Conservation (phyloP, 2,113 vertebrate species). For the Erinaceus europaeus region DNA sequence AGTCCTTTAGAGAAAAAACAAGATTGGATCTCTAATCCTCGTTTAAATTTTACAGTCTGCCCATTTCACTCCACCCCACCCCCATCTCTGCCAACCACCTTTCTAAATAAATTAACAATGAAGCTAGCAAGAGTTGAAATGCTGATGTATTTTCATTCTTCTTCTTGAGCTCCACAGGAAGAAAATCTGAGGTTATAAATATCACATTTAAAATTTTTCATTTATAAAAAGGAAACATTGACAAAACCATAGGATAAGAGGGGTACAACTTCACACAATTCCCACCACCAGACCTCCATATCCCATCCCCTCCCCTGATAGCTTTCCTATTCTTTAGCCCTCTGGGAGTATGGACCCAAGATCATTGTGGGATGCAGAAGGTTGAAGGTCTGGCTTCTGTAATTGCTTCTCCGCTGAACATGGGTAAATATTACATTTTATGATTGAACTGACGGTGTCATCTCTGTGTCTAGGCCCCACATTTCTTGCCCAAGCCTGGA, state of each 20-base stretch:
- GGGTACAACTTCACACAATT: too few relatives aligned
- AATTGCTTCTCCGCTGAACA: too few relatives aligned
- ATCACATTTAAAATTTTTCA: too few relatives aligned
- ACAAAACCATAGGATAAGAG: too few relatives aligned
- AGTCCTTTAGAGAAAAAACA: conserved; percentile 16
- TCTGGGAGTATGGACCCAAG: too few relatives aligned
- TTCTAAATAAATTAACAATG: conserved; percentile 50
- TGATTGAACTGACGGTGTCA: not conserved
- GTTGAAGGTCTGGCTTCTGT: too few relatives aligned
- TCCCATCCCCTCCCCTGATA: too few relatives aligned
- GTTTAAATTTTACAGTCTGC: not conserved
- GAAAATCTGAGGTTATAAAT: not conserved
- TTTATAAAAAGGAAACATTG: too few relatives aligned
- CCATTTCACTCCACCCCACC: too few relatives aligned
- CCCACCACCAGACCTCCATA: too few relatives aligned
- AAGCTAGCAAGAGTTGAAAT: conserved; percentile 28
- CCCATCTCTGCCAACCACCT: not conserved
- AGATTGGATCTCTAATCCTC: not conserved
- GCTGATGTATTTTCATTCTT: not conserved
- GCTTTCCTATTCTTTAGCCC: too few relatives aligned
- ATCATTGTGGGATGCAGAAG: too few relatives aligned
- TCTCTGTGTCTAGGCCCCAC: not conserved
- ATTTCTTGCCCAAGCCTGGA: not conserved
- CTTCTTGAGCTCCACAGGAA: not conserved
- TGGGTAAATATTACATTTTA: conserved; percentile 3